Percentiles rank a stretch among this genome's conserved stretches.
phyloP scores from a whole-genome alignment of 2,888 invertebrate genomes.

The Embidobia sp. region DNA sequence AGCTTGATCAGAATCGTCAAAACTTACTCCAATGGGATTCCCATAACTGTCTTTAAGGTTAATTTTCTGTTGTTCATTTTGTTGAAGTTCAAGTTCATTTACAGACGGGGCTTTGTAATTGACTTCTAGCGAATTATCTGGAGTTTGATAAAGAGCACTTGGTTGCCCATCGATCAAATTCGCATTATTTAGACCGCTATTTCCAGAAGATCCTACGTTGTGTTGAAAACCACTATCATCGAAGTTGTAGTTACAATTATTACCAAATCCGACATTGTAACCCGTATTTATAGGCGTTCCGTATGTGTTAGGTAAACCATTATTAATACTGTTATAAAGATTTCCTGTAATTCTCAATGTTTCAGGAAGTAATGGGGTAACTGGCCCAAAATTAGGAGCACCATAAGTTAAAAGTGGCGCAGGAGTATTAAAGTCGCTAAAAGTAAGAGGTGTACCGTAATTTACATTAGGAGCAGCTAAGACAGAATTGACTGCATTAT shows the following conservation, averaged over 20 bases:
- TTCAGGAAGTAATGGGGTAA: conserved; percentile 59
- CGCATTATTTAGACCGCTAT: conserved; percentile 27
- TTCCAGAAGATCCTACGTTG: conserved; percentile 34
- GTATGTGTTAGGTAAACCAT: conserved; percentile 70
- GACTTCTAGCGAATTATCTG: conserved; percentile 52
- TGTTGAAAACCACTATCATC: conserved; percentile 53
- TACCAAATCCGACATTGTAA: conserved; percentile 29
- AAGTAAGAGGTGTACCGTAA: conserved; percentile 78
- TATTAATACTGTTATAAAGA: conserved; percentile 72
- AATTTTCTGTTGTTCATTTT: conserved; percentile 69
- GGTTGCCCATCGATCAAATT: conserved; percentile 36
- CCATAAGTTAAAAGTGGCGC: conserved; percentile 78
- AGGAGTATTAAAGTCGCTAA: conserved; percentile 77
- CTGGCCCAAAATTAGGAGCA: conserved; percentile 78
- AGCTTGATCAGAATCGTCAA: conserved; percentile 56
- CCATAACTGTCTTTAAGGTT: conserved; percentile 78
- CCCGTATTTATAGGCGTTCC: conserved; percentile 70
- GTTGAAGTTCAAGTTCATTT: conserved; percentile 73
- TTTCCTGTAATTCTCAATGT: conserved; percentile 73
- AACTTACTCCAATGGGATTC: conserved; percentile 70
- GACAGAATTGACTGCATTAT: conserved; percentile 62
- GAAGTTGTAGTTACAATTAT: conserved; percentile 67
- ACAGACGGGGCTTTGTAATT: conserved; percentile 68
- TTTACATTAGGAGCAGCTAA: conserved; percentile 77
- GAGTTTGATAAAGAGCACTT: conserved; percentile 48